These are phyloP conservation scores for Falco concolor DNA, from an alignment of 2,797 vertebrate species.

Conservation along the genomic window DNA sequence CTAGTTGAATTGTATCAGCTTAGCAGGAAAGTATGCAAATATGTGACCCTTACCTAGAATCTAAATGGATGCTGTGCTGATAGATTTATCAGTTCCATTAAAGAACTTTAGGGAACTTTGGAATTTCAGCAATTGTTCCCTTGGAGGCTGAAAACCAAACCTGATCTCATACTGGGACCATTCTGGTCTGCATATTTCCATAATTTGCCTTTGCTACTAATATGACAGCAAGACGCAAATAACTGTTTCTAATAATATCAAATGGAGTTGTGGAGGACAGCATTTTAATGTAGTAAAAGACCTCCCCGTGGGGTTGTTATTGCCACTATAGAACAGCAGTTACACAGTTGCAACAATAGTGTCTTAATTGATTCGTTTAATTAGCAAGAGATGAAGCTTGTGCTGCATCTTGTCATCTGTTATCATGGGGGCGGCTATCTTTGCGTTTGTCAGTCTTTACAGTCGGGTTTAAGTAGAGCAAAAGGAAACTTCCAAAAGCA, in stretches of 20 bases:
- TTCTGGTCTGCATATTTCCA: constrained; percentile 92
- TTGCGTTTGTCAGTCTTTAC: constrained; percentile 78
- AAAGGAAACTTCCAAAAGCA: neutral
- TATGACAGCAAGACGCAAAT: constrained; percentile 98
- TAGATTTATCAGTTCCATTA: constrained; percentile 91
- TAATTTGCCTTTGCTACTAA: constrained; percentile 93
- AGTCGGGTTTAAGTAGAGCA: neutral
- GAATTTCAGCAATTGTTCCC: constrained; percentile 91
- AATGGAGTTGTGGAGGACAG: constrained; percentile 93
- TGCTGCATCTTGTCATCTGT: constrained; percentile 85
- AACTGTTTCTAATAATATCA: constrained; percentile 98
- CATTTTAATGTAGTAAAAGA: constrained; percentile 90
- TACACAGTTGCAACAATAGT: constrained; percentile 91
- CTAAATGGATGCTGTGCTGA: constrained; percentile 92
- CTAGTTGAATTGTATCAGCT: constrained; percentile 89
- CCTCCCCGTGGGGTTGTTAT: constrained; percentile 92
- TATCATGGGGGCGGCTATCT: constrained; percentile 78
- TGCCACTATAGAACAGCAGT: constrained; percentile 93
- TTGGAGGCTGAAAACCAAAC: constrained; percentile 91
- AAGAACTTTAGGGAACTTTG: constrained; percentile 97
- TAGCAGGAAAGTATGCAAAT: constrained; percentile 98
- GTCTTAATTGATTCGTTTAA: constrained; percentile 99
- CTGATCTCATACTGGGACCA: constrained; percentile 92
- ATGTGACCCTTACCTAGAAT: constrained; percentile 95
- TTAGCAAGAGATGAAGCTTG: constrained; percentile 93